Evolutionary conservation across 2,113 vertebrate species (phyloP).

Genomic region (Otis tarda): DNA sequence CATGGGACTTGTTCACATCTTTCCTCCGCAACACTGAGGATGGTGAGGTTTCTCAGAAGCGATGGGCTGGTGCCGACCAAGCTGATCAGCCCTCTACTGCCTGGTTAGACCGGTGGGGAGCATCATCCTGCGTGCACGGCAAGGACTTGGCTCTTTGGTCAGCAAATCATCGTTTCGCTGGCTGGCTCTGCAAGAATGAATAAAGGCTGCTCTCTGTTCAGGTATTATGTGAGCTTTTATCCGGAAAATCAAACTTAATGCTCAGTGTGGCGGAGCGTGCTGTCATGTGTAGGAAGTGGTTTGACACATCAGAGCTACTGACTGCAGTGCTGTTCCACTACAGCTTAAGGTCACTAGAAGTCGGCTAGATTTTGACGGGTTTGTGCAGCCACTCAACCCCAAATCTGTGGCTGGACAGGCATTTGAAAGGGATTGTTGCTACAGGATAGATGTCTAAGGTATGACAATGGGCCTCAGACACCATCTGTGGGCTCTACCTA

Average conservation of each 20-base stretch:
- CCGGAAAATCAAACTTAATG: slow-evolving; percentile 46
- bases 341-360: neutral
- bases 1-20: slow-evolving; percentile 29
- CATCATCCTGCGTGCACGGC: neutral
- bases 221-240: slow-evolving; percentile 25
- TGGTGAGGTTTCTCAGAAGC: neutral
- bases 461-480: neutral
- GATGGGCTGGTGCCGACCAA: neutral
- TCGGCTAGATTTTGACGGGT: rapidly evolving
- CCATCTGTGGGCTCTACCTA: neutral
- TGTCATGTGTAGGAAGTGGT: slow-evolving; percentile 42
- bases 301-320: slow-evolving; percentile 47
- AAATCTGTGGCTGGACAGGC: neutral
- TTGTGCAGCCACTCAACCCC: neutral
- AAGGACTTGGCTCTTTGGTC: neutral
- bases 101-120: neutral
- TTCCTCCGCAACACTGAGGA: neutral
- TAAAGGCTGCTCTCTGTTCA: slow-evolving; percentile 6
- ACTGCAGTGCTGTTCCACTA: neutral
- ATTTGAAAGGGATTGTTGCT: neutral
- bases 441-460: neutral
- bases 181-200: neutral
- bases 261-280: neutral
- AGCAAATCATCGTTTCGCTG: neutral
- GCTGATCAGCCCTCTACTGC: neutral